Conservation (phyloP, 37 sponge, comb jelly and placozoan genomes). For the Dysidea cf. avara region DNA sequence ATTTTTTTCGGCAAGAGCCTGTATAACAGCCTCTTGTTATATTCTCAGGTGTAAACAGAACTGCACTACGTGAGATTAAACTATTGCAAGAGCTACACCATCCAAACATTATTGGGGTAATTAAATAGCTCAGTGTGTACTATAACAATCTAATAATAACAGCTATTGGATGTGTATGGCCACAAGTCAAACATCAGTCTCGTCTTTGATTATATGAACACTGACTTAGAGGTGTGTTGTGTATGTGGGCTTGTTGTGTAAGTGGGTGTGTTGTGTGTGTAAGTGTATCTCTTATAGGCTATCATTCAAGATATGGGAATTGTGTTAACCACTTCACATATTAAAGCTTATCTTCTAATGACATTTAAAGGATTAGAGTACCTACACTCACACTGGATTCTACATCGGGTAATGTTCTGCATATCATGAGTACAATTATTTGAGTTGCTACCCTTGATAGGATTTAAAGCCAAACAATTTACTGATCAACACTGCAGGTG, state of each 20-base stretch:
- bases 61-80: constrained; percentile 97
- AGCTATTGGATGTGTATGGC: constrained; percentile 92
- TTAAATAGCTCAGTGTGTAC: constrained; percentile 14
- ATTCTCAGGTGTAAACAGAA: constrained; percentile 77
- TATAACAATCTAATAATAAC: constrained; percentile 43
- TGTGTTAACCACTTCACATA: constrained; percentile 71
- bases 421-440: no score
- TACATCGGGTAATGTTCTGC: constrained; percentile 69
- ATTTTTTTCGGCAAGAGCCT: no score
- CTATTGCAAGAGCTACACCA: constrained; percentile 78
- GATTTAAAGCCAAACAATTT: constrained; percentile 98
- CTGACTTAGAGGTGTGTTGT: constrained; percentile 80
- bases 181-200: constrained; percentile 95
- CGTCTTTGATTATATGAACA: constrained; percentile 96
- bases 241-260: not conserved
- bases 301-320: constrained; percentile 85
- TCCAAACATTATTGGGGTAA: constrained; percentile 64
- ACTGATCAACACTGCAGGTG: constrained; percentile 76
- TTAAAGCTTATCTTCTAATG: constrained; percentile 93
- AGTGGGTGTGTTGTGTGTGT: not conserved
- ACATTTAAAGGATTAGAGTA: constrained; percentile 96
- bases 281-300: constrained; percentile 10
- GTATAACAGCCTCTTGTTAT: no score
- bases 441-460: constrained; percentile 6
- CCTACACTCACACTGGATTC: constrained; percentile 89